Percentiles rank a stretch among this genome's conserved stretches.
Evolutionary conservation across 2,797 vertebrate species (phyloP).

Genomic region (Rachycentron canadum): DNA sequence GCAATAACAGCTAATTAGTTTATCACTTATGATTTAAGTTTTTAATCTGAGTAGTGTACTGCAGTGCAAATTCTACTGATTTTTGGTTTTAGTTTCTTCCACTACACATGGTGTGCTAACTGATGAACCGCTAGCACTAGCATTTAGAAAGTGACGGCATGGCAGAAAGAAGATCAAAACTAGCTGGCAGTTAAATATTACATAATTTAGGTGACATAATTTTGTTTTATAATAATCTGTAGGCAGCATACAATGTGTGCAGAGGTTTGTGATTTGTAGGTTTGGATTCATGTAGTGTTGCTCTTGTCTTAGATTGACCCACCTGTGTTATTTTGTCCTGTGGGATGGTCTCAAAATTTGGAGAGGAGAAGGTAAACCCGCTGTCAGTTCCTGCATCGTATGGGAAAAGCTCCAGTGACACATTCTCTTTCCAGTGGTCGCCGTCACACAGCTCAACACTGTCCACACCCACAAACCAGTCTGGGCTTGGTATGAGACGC

Average conservation of each 20-base stretch:
- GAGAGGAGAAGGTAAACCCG: conserved; percentile 98
- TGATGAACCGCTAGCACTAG: too few relatives aligned
- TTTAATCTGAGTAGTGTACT: background rate
- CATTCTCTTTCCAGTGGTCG: conserved; percentile 89
- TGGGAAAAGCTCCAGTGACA: conserved; percentile 90
- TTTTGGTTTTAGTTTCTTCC: background rate
- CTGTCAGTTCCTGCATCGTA: conserved; percentile 97
- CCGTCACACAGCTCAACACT: conserved; percentile 92
- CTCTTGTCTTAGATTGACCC: conserved; percentile 24
- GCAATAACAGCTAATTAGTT: background rate
- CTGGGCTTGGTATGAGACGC: conserved; percentile 94
- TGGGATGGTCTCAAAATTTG: conserved; percentile 96
- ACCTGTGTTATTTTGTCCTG: conserved; percentile 95
- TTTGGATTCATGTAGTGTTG: conserved; percentile 9
- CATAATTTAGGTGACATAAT: background rate
- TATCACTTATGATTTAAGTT: background rate
- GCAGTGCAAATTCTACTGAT: background rate
- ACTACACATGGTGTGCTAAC: background rate
- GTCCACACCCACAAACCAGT: conserved; percentile 97
- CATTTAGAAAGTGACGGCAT: too few relatives aligned
- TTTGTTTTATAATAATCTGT: background rate
- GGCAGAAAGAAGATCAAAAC: too few relatives aligned
- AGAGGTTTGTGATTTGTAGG: background rate
- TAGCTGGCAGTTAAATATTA: background rate
- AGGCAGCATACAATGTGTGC: background rate